These are phyloP conservation scores for Sturmia bella DNA, from an alignment of 2,888 invertebrate species.

Conservation along the genomic window DNA sequence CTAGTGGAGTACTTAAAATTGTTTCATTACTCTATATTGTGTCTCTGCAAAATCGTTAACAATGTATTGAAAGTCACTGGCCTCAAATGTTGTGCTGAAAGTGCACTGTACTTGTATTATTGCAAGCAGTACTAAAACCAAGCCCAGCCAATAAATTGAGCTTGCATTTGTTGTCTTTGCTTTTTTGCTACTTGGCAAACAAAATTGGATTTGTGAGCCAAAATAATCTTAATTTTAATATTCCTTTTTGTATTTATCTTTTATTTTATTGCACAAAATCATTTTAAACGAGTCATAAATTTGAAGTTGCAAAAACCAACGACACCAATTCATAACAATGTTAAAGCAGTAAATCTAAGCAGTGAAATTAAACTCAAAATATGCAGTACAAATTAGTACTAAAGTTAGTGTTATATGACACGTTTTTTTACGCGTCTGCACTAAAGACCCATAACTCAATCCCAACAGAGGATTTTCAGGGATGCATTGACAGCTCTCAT, in stretches of 20 bases:
- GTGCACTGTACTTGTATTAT: slow-evolving; percentile 16
- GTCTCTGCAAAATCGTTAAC: neutral
- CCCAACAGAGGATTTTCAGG: no score
- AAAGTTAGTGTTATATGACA: no score
- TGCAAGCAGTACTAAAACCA: neutral
- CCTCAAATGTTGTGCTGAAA: neutral
- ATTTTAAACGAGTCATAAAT: slow-evolving; percentile 35
- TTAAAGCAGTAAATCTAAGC: no score
- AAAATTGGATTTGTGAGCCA: slow-evolving; percentile 52
- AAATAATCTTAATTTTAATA: slow-evolving; percentile 7
- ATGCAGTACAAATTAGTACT: no score
- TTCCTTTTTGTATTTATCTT: neutral
- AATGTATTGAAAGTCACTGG: slow-evolving; percentile 11
- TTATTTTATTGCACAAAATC: slow-evolving; percentile 6
- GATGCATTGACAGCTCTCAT: no score
- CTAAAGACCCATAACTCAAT: no score
- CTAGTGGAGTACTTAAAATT: neutral
- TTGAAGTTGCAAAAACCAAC: neutral
- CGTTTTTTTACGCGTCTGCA: no score
- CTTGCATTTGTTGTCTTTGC: neutral
- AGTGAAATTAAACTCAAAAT: no score
- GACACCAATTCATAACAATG: no score
- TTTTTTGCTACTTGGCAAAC: slow-evolving; percentile 49
- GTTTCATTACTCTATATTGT: neutral
- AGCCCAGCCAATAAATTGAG: neutral